phyloP scores from a whole-genome alignment of 2,888 invertebrate genomes.

The Leptopilina drosophilae region DNA sequence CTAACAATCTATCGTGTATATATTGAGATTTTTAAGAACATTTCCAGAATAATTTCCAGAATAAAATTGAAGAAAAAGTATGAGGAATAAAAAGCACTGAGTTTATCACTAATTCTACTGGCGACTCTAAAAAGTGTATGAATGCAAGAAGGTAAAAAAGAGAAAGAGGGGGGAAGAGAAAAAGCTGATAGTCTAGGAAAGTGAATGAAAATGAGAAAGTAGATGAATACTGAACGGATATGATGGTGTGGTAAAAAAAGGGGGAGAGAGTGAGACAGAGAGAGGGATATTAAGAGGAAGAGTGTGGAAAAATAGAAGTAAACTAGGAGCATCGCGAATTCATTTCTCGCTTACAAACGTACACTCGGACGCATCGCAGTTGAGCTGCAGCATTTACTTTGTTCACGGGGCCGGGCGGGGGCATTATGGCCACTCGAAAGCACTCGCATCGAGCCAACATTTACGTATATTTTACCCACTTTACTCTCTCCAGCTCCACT shows the following conservation, averaged over 20 bases:
- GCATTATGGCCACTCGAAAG: slow-evolving; percentile 54
- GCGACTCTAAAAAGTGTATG: neutral
- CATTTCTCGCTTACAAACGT: slow-evolving; percentile 15
- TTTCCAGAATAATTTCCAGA: too few relatives aligned
- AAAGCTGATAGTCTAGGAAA: slow-evolving; percentile 5
- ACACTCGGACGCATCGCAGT: slow-evolving; percentile 36
- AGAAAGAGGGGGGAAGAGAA: neutral
- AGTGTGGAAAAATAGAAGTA: slow-evolving; percentile 3
- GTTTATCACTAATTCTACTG: slow-evolving; percentile 22
- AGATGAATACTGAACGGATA: slow-evolving; percentile 21
- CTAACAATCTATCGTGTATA: neutral
- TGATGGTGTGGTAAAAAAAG: neutral
- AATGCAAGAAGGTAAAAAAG: too few relatives aligned
- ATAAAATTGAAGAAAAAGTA: neutral
- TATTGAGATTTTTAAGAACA: neutral
- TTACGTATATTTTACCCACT: slow-evolving; percentile 51
- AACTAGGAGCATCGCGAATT: slow-evolving; percentile 25
- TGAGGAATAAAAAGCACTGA: neutral
- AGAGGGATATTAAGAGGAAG: neutral
- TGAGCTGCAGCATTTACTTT: slow-evolving; percentile 50
- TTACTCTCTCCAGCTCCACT: slow-evolving; percentile 41
- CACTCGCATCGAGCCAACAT: slow-evolving; percentile 44
- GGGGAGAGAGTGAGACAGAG: neutral
- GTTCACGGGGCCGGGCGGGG: slow-evolving; percentile 25
- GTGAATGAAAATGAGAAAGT: slow-evolving; percentile 20